These are phyloP conservation scores for Agapornis canus DNA, from an alignment of 2,797 vertebrate genomes.

Conservation along the genomic window DNA sequence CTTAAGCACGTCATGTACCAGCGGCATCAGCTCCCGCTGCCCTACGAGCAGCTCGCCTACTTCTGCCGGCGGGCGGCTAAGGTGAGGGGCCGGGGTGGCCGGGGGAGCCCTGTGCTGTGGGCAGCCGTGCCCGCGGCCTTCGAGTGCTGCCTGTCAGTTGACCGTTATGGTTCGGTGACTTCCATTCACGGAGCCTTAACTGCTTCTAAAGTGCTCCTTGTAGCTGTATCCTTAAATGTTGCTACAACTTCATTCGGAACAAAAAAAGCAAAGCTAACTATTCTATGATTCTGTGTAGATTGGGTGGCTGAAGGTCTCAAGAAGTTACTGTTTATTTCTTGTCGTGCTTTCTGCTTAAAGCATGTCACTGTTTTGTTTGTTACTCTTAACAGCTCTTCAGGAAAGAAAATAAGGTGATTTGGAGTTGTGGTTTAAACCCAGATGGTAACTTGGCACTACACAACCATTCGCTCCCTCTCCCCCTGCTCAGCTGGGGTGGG, in stretches of 20 bases:
- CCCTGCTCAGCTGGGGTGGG: background rate
- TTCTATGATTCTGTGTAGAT: too few relatives aligned
- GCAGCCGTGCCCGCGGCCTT: accelerated
- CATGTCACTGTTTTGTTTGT: accelerated
- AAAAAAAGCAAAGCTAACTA: background rate
- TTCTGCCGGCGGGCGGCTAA: slow-evolving; percentile 78
- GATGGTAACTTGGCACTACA: background rate
- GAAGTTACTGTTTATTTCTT: background rate
- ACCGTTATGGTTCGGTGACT: accelerated
- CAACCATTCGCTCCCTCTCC: background rate
- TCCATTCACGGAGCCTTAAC: accelerated
- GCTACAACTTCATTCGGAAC: accelerated
- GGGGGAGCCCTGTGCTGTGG: background rate
- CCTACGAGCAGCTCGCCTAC: slow-evolving; percentile 89
- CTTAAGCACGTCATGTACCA: slow-evolving; percentile 93
- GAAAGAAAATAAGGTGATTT: background rate
- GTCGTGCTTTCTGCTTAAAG: accelerated
- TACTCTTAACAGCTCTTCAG: background rate
- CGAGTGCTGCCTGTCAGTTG: accelerated
- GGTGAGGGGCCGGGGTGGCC: background rate
- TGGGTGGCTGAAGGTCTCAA: background rate
- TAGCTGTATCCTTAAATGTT: background rate
- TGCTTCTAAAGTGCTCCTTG: accelerated
- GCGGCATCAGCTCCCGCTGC: slow-evolving; percentile 93
- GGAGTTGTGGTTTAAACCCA: background rate